phyloP scores from a whole-genome alignment of 2,113 vertebrate genomes.

The Salvelinus alpinus region DNA sequence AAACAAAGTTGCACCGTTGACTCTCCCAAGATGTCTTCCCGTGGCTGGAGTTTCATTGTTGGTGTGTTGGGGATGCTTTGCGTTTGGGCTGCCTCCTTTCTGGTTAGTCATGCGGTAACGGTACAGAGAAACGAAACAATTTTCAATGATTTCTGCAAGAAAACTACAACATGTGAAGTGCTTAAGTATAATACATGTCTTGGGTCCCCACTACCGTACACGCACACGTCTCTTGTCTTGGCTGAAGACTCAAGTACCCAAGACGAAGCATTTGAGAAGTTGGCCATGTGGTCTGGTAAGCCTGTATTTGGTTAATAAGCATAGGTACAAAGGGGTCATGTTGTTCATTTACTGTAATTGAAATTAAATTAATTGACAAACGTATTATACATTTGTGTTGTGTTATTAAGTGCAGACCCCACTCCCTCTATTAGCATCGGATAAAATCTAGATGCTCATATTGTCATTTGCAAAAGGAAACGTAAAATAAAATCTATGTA shows the following conservation, averaged over 20 bases:
- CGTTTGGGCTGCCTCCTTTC: conserved; percentile 53
- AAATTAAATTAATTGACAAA: too few species aligned
- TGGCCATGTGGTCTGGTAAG: conserved; percentile 93
- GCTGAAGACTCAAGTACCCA: conserved; percentile 87
- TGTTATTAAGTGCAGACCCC: too few species aligned
- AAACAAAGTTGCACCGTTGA: conserved; percentile 33
- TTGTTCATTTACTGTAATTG: too few species aligned
- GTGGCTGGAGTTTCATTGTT: conserved; percentile 68
- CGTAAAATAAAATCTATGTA: too few species aligned
- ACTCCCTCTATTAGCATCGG: too few species aligned
- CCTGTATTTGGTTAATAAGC: not conserved
- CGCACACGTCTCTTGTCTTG: conserved; percentile 85
- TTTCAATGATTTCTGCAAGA: conserved; percentile 81
- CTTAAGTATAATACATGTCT: conserved; percentile 85
- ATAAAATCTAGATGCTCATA: too few species aligned
- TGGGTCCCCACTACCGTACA: conserved; percentile 88
- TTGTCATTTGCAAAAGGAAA: too few species aligned
- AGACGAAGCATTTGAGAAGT: conserved; percentile 86
- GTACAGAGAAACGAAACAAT: conserved; percentile 67
- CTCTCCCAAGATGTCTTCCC: conserved; percentile 77
- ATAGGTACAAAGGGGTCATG: too few species aligned
- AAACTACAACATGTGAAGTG: conserved; percentile 80
- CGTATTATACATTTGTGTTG: too few species aligned
- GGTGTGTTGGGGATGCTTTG: conserved; percentile 68
- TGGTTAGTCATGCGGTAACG: conserved; percentile 50